Evolutionary conservation across 1,140 invertebrate species (phyloP), one percentile per base, ranked within the genome.

Genomic region (Stegodyphus mimosarum): DNA sequence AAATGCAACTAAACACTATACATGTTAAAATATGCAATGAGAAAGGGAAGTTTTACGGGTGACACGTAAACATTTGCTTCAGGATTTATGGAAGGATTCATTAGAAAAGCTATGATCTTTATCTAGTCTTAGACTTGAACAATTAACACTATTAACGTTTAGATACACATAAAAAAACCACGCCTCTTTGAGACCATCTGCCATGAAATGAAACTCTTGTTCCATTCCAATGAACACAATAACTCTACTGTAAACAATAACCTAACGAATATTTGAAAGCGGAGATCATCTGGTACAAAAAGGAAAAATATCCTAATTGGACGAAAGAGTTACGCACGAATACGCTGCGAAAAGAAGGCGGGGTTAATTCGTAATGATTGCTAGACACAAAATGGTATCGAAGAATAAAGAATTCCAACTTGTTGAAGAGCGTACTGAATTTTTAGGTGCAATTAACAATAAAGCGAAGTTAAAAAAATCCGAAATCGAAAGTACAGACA

Each of bases 271-370:
- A 63, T 5, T 13, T 60, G 17, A 33, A 79, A 70, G 53, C 18
- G 72, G 53, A 60, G 18, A 72, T 60, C 55, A 48, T 48, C 66
- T 66, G 55, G 70, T 51, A 67, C 33, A 33, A 33, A 33, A 33
- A 33, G 63, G 50, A 71, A 71, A 71, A 80, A 48, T 50, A 50
- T 83, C 74, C 74, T 83, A 83, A 83, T 83, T 83, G 80, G 80
- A 66, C 52, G 67, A 69, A 15, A 66, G 71, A 74, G 80, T 83
- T 83, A 73, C 80, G 80, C 80, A 83, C 80, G 80, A 83, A 71
- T 70, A 50, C 55, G n/a, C 71, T 49, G 10, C n/a, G 80, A 72
- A 81, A 63, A 72, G 55, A 33, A 5, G 71, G 80, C 55, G 78
- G 52, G 49, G 63, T 7, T 49, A 11, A 77, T 11, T 71, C 33